A percentile compares a stretch with the other conserved stretches of the same genome.
Conservation (phyloP, 2,113 vertebrate species). For the Oceanodroma tethys region DNA sequence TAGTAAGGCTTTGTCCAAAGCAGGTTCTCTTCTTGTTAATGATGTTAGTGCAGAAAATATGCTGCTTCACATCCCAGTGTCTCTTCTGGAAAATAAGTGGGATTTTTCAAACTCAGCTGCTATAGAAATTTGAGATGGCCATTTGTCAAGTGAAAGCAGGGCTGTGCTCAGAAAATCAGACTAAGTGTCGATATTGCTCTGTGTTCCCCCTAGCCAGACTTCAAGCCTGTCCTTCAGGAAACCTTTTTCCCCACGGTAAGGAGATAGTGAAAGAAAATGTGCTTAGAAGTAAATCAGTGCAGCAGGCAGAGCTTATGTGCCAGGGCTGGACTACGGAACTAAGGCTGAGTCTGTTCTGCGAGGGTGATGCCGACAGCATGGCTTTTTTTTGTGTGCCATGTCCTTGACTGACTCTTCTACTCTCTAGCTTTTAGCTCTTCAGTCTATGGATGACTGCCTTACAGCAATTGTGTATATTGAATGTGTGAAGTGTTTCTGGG, state of each 20-base stretch:
- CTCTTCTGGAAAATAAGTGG: neutral
- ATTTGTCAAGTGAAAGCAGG: neutral
- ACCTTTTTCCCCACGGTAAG: accelerated
- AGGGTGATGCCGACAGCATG: neutral
- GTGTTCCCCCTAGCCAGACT: neutral
- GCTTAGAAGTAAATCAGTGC: neutral
- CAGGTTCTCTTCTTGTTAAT: neutral
- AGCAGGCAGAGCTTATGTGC: neutral
- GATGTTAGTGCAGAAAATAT: neutral
- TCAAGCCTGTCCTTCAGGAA: neutral
- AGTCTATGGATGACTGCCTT: neutral
- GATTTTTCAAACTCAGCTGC: neutral
- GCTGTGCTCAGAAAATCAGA: neutral
- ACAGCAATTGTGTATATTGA: neutral
- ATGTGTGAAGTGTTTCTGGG: neutral
- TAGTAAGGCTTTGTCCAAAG: neutral
- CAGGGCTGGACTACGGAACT: neutral
- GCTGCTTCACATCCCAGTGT: neutral
- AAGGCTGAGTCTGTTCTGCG: neutral
- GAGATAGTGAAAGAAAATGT: neutral
- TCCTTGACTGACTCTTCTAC: neutral
- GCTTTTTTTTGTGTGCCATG: neutral
- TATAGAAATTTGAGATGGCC: neutral
- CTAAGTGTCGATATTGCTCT: neutral
- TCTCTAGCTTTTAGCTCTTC: neutral